Evolutionary conservation across 23 tunicate genomes (phyloP), one percentile per base, ranked within the genome.

Genomic region (Phallusia fumigata): DNA sequence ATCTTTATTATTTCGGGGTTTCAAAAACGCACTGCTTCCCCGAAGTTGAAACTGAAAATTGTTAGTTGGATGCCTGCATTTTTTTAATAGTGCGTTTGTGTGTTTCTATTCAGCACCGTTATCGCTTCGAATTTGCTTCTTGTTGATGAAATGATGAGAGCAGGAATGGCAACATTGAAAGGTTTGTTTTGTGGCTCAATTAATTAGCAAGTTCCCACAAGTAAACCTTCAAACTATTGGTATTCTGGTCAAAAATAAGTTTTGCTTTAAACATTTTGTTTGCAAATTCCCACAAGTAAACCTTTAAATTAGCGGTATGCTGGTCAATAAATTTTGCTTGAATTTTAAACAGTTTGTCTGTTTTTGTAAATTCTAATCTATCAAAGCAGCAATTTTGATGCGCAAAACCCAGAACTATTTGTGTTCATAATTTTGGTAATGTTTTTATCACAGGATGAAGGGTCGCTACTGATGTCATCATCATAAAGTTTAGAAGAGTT

Each of bases 91-190:
- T 51, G 10, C 16, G 12, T 45, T 16, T 76, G 19, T 6, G 11
- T 40, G 28, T 76, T 10, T 76, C 52, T 52, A 44, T 65, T 15
- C 53, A 86, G 98, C 77, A 91, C 90, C 64, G 91, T 97, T 69
- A 97, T 97, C 30, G 96, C 99, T 28, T 93, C 96, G 28, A 93
- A 97, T 73, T 49, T 97, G 36, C 87, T 97, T 30, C 87, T 97
- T 32, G 96, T 97, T 30, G 99, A 97, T 79, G 99, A 97, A 78
- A 97, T 97, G 91, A 97, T 97, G 99, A 83, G 99, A 83, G 99
- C 99, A 19, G 99, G 99, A 28, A 88, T 97, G 95, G 99, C 99
- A 10, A 97, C 99, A 15, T 77, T 97, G 79, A 97, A 97, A 84
- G 97, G 98, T 78, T 28, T 11, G 24, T 82, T 69, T 58, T 5